These are phyloP conservation scores for Eulimnadia texana DNA, from an alignment of 1,140 invertebrate species.

Conservation along the genomic window DNA sequence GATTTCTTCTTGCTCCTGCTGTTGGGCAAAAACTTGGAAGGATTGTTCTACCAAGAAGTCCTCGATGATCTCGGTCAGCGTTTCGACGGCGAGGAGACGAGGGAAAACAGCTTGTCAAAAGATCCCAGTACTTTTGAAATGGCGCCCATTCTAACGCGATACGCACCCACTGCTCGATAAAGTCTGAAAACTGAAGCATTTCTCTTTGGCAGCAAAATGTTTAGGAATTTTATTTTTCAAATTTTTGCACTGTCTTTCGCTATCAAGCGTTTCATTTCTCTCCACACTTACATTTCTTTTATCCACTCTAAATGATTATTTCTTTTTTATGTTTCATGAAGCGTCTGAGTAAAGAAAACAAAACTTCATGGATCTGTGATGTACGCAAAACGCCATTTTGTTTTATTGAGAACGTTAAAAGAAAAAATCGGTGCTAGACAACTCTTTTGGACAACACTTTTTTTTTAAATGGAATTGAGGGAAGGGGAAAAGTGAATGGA, in stretches of 20 bases:
- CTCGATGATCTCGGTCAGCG: conserved; percentile 44
- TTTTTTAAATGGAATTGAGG: not conserved
- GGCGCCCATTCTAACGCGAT: conserved; percentile 42
- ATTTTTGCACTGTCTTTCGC: too few relatives aligned
- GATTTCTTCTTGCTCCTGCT: conserved; percentile 69
- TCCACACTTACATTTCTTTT: not conserved
- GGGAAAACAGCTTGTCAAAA: conserved; percentile 52
- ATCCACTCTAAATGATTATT: too few relatives aligned
- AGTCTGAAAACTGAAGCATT: too few relatives aligned
- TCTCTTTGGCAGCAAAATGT: too few relatives aligned
- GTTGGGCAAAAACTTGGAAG: conserved; percentile 68
- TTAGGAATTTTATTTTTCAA: too few relatives aligned
- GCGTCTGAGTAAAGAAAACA: too few relatives aligned
- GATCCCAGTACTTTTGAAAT: conserved; percentile 69
- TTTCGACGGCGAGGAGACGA: conserved; percentile 22
- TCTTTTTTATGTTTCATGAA: not conserved
- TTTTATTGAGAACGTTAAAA: not conserved
- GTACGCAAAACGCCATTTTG: not conserved
- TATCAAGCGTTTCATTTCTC: not conserved
- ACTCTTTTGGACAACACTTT: not conserved
- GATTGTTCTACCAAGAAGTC: conserved; percentile 59
- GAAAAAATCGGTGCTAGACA: not conserved
- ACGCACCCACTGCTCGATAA: not conserved
- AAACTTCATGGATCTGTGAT: not conserved
- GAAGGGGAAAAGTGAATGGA: not conserved